A percentile compares a stretch with the other conserved stretches of the same genome.
phyloP scores from a whole-genome alignment of 1,140 invertebrate genomes.

The Zaprionus inermis region DNA sequence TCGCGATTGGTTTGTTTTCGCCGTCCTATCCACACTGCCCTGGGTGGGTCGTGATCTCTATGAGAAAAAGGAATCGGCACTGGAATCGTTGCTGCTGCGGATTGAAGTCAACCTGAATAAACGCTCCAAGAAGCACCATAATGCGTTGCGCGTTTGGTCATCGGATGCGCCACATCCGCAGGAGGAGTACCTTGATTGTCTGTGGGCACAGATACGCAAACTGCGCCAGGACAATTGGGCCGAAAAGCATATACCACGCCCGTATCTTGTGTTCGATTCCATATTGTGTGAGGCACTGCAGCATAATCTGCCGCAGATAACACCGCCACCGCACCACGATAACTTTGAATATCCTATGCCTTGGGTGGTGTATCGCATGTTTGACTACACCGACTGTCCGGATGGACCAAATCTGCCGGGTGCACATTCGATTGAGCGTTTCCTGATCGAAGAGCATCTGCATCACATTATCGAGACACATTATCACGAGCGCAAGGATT shows the following conservation, averaged over 20 bases:
- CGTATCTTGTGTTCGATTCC: slow-evolving; percentile 98
- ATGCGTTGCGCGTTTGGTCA: slow-evolving; percentile 96
- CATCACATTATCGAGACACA: slow-evolving; percentile 96
- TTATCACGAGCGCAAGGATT: slow-evolving; percentile 96
- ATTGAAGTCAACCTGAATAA: slow-evolving; percentile 98
- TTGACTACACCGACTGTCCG: slow-evolving; percentile 99
- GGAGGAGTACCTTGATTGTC: slow-evolving; percentile 99
- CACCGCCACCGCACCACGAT: slow-evolving; percentile 96
- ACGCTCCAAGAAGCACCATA: slow-evolving; percentile 95
- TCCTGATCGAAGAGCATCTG: slow-evolving; percentile 98
- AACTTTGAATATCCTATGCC: slow-evolving; percentile 95
- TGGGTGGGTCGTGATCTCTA: slow-evolving; percentile 98
- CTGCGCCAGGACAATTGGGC: slow-evolving; percentile 97
- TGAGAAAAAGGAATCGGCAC: slow-evolving; percentile 97
- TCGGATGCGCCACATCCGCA: slow-evolving; percentile 96
- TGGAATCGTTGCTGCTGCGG: slow-evolving; percentile 95
- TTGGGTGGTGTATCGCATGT: slow-evolving; percentile 96
- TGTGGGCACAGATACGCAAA: slow-evolving; percentile 98
- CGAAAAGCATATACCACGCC: slow-evolving; percentile 97
- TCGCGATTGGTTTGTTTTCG: slow-evolving; percentile 98
- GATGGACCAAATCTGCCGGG: slow-evolving; percentile 96
- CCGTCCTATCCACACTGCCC: slow-evolving; percentile 96
- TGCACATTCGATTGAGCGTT: slow-evolving; percentile 98
- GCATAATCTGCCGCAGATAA: slow-evolving; percentile 95
- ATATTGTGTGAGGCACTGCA: slow-evolving; percentile 97